Evolutionary conservation across 1,140 invertebrate genomes (phyloP), one percentile per base, ranked within the genome.

Genomic region (Subanguina moxae): DNA sequence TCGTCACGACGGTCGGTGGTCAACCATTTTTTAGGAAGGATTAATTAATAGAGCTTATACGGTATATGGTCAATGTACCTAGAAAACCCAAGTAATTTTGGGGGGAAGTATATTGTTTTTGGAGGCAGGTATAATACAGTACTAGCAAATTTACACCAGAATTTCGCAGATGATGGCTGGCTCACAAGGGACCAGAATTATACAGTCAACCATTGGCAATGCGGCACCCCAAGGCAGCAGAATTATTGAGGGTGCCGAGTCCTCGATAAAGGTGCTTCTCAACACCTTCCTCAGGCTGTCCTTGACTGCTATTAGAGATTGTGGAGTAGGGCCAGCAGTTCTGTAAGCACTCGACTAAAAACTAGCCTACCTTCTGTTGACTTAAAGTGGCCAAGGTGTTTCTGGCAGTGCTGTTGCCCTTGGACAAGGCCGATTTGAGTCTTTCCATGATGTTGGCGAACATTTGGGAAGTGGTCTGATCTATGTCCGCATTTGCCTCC

Each of bases 401-500:
- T 58, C 59, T 28, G 17, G 69, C 52, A 9, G 45, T 19, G 19
- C 57, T 57, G 32, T 74, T 72, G 11, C 72, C 72, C 21, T 71
- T 64, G 21, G 74, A 25, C 13, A 74, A 65, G 7, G 63, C 73
- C 27, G 43, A 21, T 43, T 75, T 67, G 5, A 76, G 25, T 46
- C 62, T 56, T 7, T 70, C 67, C 38, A 76, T 56, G 15, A 80
- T 64, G 13, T 45, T 64, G 30, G 43, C 45, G 65, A 78, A 81
- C 59, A 78, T 69, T 25, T 71, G 19, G 3, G 72, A 71, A 1
- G 74, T 63, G 21, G 25, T 17, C 27, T 52, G 28, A 57, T 79
- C 73, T 1, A 57, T 70, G 23, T 43, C 38, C n/a, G 68, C 65
- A 25, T 76, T 82, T 1, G 75, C 78, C 61, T 80, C 80, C 3